Base-by-base conservation (phyloP, 2,113 vertebrate genomes). In the Nematolebias whitei region DNA sequence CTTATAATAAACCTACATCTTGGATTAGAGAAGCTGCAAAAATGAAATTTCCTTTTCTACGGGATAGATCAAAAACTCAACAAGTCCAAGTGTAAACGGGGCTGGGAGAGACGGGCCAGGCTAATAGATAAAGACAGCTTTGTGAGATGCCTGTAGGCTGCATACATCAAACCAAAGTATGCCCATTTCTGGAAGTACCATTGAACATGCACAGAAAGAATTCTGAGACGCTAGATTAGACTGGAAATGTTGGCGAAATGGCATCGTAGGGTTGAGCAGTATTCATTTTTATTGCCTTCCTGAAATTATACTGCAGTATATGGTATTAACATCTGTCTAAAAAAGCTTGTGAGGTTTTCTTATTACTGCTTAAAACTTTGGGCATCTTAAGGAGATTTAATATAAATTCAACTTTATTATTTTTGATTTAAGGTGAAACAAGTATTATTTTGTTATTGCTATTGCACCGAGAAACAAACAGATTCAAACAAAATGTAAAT, bases 91-190 rank as follows among this genome's bases (percentile, higher is more conserved):
- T 70, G 75, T 66, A 78, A 70, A 39, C 41, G 24, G 65, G 56
- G 54, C 38, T 43, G 39, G 13, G 32, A 55, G 56, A 64, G 77
- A 39, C 65, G 48, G 50, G 32, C 74, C n/a, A 62, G 57, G 71
- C 57, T 40, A 15, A 32, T 32, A 67, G 57, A 71, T 79, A 55
- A 61, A 71, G 64, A 65, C 53, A 13, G 40, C 52, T 66, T 61
- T 49, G 44, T 60, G 63, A 71, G 76, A 68, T 71, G 65, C 79
- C 83, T 64, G 75, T 48, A 71, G 80, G 68, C 73, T 56, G 51
- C 62, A 41, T 5, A 76, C 74, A 78, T 69, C 71, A 73, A 59
- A 71, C 63, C 45, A 63, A 71, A 79, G 75, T 78, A 78, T 72
- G 77, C 68, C 50, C 67, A 78, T 80, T 80, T 68, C 55, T 75